Base-by-base conservation (phyloP, 2,113 vertebrate genomes). In the Plecotus auritus region DNA sequence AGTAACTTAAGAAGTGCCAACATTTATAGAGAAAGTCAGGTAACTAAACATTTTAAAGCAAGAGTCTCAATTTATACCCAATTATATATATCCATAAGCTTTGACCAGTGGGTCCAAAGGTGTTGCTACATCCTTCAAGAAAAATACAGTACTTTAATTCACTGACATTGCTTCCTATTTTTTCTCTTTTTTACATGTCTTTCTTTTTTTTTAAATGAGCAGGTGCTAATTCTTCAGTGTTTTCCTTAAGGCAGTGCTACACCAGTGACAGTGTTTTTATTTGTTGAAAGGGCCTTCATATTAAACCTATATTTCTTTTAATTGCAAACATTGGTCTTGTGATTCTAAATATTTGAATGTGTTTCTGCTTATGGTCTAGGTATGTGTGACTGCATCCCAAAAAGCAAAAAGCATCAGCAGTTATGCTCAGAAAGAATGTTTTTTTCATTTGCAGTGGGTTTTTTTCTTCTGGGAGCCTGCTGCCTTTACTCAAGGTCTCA, bases 261-360 rank as follows among this genome's bases (percentile, higher is more conserved):
- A 47, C 23, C 66, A 51, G 30, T 66, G 37, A 23, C 7, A 54
- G 32, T 59, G 2, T 66, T 70, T 85, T 88, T 92, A 13, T 92
- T 28, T 54, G 32, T 88, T 93, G 78, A 83, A 92, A 80, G 8
- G 3, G 5, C 26, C 40, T 92, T 22, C 6, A 37, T 28, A 45
- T 37, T 83, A 88, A 66, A 30, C 14, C 40, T 78, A 84, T 93
- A 69, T 85, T 90, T 86, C 69, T 93, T 66, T 80, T 35, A 94
- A 72, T 77, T 92, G 20, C 2, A 9, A 70, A 20, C 18, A 28
- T 51, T 90, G 12, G 47, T 91, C 37, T 90, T 81, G 12, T 69
- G 59, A 88, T 74, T 14, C 61, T 95, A 42, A 94, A 66, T 86
- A 88, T 93, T 85, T 93, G 47, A 93, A 64, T 72, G 12, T 67